These are phyloP conservation scores for Homarus americanus DNA, from an alignment of 1,140 invertebrate species.

Conservation along the genomic window DNA sequence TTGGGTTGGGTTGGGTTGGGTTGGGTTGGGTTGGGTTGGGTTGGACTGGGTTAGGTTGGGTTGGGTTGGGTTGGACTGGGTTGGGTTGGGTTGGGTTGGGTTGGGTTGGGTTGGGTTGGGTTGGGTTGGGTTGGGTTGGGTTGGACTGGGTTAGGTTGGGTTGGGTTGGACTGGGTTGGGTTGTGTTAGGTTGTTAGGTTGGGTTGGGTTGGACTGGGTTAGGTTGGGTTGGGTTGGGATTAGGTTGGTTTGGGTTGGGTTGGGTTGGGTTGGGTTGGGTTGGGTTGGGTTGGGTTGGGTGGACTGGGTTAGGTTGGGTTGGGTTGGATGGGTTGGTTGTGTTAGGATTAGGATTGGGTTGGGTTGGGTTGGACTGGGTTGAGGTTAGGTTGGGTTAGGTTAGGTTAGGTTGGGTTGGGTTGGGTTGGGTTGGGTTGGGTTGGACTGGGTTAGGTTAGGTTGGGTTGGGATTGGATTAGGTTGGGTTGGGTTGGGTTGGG, in stretches of 20 bases:
- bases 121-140: conserved; percentile 36
- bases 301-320: neutral
- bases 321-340: no score
- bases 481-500: no score
- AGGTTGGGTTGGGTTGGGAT: conserved; percentile 16
- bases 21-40: conserved; percentile 38
- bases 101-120: conserved; percentile 37
- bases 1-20: conserved; percentile 41
- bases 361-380: neutral
- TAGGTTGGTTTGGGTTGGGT: neutral
- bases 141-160: conserved; percentile 15
- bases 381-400: neutral
- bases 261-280: neutral
- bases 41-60: conserved; percentile 37
- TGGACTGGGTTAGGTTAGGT: no score
- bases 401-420: no score
- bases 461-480: no score
- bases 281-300: neutral
- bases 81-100: conserved; percentile 40
- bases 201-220: conserved; percentile 8
- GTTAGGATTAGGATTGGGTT: neutral
- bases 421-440: no score
- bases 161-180: neutral
- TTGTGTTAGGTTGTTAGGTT: neutral
- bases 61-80: conserved; percentile 39